These are phyloP conservation scores for Diarsia mendica DNA, from an alignment of 2,888 invertebrate genomes.

Conservation along the genomic window DNA sequence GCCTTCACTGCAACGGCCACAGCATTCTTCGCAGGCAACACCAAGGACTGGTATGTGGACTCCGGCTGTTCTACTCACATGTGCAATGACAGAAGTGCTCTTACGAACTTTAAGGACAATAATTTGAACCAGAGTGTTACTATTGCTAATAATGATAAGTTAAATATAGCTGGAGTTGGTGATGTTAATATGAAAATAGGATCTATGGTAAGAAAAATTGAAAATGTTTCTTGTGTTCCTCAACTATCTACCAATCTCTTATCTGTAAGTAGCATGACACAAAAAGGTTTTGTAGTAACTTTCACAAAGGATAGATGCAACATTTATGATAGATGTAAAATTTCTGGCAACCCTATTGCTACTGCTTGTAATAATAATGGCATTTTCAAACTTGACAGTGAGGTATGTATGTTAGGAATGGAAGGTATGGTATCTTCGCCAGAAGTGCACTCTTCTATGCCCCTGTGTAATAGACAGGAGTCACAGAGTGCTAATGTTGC, in stretches of 20 bases:
- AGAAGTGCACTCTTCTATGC: constrained; percentile 20
- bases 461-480: constrained; percentile 12
- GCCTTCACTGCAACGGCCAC: not conserved
- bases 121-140: not conserved
- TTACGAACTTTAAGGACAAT: not conserved
- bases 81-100: constrained; percentile 6
- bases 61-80: constrained; percentile 9
- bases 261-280: too few relatives aligned
- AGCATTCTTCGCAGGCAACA: constrained; percentile 7
- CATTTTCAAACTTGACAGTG: constrained; percentile 10
- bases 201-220: constrained; percentile 2
- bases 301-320: constrained; percentile 3
- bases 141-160: constrained; percentile 3
- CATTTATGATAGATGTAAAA: too few relatives aligned
- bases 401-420: not conserved
- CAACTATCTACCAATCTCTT: constrained; percentile 2
- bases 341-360: too few relatives aligned
- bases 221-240: constrained; percentile 24
- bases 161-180: constrained; percentile 6
- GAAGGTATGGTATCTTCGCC: not conserved
- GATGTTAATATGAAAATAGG: not conserved
- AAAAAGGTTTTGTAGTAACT: too few relatives aligned
- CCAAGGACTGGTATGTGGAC: constrained; percentile 19
- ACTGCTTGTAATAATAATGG: constrained; percentile 18
- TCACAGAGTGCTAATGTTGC: constrained; percentile 22